Evolutionary conservation across 2,797 vertebrate species (phyloP).

Genomic region (Diplodus sargus): DNA sequence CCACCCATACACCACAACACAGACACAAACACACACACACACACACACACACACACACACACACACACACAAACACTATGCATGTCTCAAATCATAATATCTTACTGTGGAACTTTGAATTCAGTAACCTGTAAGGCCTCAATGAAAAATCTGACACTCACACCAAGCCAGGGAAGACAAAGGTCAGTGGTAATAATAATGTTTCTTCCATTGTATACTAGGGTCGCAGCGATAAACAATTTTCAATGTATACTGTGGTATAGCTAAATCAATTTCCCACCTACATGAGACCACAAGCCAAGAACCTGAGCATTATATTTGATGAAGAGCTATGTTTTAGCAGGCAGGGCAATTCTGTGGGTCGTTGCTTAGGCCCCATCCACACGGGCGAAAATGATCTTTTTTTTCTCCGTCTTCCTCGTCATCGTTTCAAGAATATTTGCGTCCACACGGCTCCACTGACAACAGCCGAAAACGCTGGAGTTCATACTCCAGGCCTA

Average conservation of each 20-base stretch:
- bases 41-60: neutral
- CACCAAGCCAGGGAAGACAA: neutral
- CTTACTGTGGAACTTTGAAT: neutral
- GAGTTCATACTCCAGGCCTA: too few species aligned
- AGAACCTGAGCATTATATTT: neutral
- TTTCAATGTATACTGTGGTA: too few species aligned
- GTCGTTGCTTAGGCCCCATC: too few species aligned
- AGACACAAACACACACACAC: neutral
- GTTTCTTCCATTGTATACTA: too few species aligned
- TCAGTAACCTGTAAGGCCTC: neutral
- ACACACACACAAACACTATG: neutral
- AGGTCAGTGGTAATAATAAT: neutral
- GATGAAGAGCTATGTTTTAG: neutral
- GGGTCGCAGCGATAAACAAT: too few species aligned
- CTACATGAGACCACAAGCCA: neutral
- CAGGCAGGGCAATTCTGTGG: neutral
- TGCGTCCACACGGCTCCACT: too few species aligned
- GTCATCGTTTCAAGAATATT: too few species aligned
- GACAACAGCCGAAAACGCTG: too few species aligned
- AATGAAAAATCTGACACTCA: neutral
- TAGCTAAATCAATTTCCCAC: neutral
- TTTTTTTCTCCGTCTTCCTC: too few species aligned
- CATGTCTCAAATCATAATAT: neutral
- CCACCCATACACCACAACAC: conserved; percentile 16
- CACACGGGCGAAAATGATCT: too few species aligned